Percentiles rank a stretch among this genome's conserved stretches.
Conservation (phyloP, 2,113 vertebrate species). For the Planiliza haematocheilus region DNA sequence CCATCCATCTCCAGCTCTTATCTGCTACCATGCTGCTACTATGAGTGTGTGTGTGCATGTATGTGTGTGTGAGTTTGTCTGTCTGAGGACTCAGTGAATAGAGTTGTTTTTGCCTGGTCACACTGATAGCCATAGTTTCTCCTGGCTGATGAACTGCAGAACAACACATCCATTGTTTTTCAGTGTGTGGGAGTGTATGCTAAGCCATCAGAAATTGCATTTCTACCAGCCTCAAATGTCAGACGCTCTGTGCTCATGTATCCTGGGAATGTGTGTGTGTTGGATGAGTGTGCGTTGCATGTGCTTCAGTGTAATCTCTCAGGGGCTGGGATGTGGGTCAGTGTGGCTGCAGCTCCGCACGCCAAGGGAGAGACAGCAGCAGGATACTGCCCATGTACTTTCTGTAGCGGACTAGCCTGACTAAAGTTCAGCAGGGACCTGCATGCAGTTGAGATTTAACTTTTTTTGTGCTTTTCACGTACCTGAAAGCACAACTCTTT, state of each 20-base stretch:
- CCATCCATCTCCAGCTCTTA: constrained; percentile 58
- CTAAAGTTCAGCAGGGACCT: constrained; percentile 6
- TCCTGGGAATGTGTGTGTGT: constrained; percentile 22
- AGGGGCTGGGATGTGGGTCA: constrained; percentile 72
- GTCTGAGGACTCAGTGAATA: constrained; percentile 46
- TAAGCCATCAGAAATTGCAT: constrained; percentile 63
- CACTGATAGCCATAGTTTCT: constrained; percentile 63
- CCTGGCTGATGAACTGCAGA: constrained; percentile 61
- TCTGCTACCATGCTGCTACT: constrained; percentile 48
- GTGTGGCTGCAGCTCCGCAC: constrained; percentile 43
- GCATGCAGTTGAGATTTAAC: neutral
- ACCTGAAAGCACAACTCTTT: neutral
- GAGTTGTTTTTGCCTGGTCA: constrained; percentile 52
- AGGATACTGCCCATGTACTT: constrained; percentile 33
- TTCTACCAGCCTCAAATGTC: constrained; percentile 53
- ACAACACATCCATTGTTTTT: constrained; percentile 64
- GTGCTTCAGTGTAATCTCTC: constrained; percentile 65
- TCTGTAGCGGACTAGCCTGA: neutral
- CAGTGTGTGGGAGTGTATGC: constrained; percentile 19
- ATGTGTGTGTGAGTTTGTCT: constrained; percentile 24
- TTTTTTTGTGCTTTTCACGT: neutral
- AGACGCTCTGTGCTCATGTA: constrained; percentile 17
- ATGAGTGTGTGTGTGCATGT: constrained; percentile 40
- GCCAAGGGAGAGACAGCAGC: constrained; percentile 12
- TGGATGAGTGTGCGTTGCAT: constrained; percentile 6